Evolutionary conservation across 2,888 invertebrate genomes (phyloP).

Genomic region (Ommatoiulus sabulosus): DNA sequence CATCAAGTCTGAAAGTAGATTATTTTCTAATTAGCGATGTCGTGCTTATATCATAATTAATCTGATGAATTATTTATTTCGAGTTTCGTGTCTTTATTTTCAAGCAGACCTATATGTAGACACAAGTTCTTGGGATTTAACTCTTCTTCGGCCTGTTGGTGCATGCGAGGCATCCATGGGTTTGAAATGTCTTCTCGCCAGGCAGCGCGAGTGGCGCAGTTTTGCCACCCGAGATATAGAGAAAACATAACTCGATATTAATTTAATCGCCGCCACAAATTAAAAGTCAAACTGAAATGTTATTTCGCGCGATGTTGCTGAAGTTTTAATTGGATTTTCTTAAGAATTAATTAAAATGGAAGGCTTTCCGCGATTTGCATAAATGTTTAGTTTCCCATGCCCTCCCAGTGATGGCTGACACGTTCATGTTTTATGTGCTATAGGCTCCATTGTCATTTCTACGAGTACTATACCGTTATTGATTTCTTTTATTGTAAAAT

Average conservation of each 20-base stretch:
- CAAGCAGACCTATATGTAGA: neutral
- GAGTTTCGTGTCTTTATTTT: neutral
- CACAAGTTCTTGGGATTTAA: neutral
- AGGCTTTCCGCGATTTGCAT: neutral
- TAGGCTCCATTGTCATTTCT: too few relatives aligned
- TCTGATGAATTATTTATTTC: conserved; percentile 27
- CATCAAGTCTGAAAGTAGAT: conserved; percentile 36
- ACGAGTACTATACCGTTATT: too few relatives aligned
- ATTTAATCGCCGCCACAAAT: neutral
- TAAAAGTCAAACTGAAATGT: neutral
- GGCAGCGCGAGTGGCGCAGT: neutral
- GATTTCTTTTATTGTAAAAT: too few relatives aligned
- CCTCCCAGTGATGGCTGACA: too few relatives aligned
- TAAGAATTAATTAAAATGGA: neutral
- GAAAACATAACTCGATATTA: conserved; percentile 27
- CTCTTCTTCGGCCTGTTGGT: neutral
- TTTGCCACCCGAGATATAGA: neutral
- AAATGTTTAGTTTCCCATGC: neutral
- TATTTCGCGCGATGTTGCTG: neutral
- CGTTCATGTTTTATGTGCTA: too few relatives aligned
- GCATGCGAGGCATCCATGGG: neutral
- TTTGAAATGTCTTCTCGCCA: neutral
- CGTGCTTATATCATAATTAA: conserved; percentile 30
- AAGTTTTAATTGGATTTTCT: neutral
- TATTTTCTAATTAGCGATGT: conserved; percentile 43